phyloP scores from a whole-genome alignment of 1,140 invertebrate genomes.

The Pteromalus puparum region DNA sequence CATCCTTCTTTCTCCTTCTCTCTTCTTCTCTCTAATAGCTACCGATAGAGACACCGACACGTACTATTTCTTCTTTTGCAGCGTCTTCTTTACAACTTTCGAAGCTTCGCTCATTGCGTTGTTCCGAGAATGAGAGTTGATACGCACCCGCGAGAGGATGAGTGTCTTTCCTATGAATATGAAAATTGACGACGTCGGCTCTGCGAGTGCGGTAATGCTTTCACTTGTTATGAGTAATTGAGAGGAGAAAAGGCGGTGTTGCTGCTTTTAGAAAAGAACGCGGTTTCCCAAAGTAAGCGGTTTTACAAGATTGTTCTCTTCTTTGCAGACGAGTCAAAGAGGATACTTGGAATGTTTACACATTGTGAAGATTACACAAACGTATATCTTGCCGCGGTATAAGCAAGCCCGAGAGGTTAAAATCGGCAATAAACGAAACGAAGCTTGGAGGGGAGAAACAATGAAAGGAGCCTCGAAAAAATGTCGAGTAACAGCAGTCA shows the following conservation, averaged over 20 bases:
- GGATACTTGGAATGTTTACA: not conserved
- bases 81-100: not conserved
- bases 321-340: too few relatives aligned
- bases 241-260: not conserved
- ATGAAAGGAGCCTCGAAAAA: not conserved
- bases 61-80: not conserved
- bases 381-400: too few relatives aligned
- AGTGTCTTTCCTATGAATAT: slow-evolving; percentile 38
- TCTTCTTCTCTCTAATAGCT: not conserved
- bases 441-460: too few relatives aligned
- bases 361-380: not conserved
- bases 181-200: slow-evolving; percentile 19
- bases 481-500: not conserved
- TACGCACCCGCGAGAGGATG: not conserved
- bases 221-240: slow-evolving; percentile 8
- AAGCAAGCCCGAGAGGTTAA: too few relatives aligned
- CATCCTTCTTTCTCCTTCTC: not conserved
- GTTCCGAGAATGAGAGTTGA: slow-evolving; percentile 43
- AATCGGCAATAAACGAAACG: too few relatives aligned
- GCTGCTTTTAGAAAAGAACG: not conserved
- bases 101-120: slow-evolving; percentile 18
- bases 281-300: not conserved
- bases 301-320: not conserved
- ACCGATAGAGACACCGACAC: not conserved
- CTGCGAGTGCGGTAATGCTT: not conserved